Conservation (phyloP, 2,797 vertebrate genomes). For the Channallabes apus region DNA sequence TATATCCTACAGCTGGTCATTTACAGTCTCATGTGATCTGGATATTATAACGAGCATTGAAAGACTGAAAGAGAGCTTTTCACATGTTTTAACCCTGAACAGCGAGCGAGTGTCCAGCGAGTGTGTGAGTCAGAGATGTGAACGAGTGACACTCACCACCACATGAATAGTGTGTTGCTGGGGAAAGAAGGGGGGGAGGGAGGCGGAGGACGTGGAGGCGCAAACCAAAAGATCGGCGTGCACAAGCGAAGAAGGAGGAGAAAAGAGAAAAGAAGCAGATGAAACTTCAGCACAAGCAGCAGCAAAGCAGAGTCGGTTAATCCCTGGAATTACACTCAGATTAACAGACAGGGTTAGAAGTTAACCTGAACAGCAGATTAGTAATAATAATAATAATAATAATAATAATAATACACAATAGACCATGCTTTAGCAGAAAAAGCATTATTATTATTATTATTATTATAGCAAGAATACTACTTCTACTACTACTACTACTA, state of each 20-base stretch:
- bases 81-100: constrained; percentile 11
- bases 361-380: constrained; percentile 14
- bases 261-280: constrained; percentile 83
- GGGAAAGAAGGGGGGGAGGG: constrained; percentile 49
- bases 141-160: constrained; percentile 93
- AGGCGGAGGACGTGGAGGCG: not conserved
- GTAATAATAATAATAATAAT: no score
- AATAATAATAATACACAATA: no score
- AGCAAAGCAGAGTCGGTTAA: constrained; percentile 57
- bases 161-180: constrained; percentile 99
- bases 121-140: constrained; percentile 47
- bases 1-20: not conserved
- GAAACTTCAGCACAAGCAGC: constrained; percentile 68
- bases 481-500: not conserved
- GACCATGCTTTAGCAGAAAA: constrained; percentile 26
- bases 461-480: constrained; percentile 2
- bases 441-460: not conserved
- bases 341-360: constrained; percentile 51
- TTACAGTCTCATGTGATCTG: constrained; percentile 71
- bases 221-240: constrained; percentile 90
- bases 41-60: no score
- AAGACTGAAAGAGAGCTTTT: not conserved
- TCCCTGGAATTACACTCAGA: constrained; percentile 57
- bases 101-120: constrained; percentile 39
- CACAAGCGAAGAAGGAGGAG: constrained; percentile 81